phyloP scores from a whole-genome alignment of 2,113 vertebrate species.

The Gadus chalcogrammus region DNA sequence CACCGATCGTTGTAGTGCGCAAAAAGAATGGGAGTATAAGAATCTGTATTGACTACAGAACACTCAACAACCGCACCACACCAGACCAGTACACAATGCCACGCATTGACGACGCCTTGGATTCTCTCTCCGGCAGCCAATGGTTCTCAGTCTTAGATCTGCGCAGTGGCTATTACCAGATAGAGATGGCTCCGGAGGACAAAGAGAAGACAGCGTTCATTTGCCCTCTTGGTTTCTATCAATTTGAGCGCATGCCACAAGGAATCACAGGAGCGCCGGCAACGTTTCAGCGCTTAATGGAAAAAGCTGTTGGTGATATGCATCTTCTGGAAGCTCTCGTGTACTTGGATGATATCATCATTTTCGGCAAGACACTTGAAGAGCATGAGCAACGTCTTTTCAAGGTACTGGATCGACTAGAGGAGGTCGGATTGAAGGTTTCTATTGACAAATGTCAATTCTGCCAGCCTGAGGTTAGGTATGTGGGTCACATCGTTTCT shows the following conservation, averaged over 20 bases:
- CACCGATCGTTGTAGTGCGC: no score
- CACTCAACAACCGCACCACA: no score
- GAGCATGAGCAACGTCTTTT: neutral
- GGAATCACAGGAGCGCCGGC: neutral
- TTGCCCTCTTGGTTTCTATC: neutral
- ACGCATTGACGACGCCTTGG: no score
- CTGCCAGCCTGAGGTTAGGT: neutral
- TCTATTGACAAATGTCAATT: conserved; percentile 15
- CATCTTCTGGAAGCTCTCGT: neutral
- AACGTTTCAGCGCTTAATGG: neutral
- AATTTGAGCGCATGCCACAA: neutral
- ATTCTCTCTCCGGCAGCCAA: no score
- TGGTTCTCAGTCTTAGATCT: no score
- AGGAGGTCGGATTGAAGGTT: conserved; percentile 2
- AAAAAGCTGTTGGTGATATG: neutral
- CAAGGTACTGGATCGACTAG: neutral
- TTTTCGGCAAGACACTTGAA: neutral
- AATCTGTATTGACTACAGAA: no score
- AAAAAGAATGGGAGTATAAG: no score
- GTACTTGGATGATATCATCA: neutral
- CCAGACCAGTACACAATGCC: no score
- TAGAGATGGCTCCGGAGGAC: no score
- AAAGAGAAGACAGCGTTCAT: neutral
- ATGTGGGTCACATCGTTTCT: neutral
- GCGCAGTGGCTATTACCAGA: no score